Percentiles rank a stretch among this genome's conserved stretches.
Evolutionary conservation across 2,888 invertebrate genomes (phyloP).

Genomic region (Cheilosia scutellata): DNA sequence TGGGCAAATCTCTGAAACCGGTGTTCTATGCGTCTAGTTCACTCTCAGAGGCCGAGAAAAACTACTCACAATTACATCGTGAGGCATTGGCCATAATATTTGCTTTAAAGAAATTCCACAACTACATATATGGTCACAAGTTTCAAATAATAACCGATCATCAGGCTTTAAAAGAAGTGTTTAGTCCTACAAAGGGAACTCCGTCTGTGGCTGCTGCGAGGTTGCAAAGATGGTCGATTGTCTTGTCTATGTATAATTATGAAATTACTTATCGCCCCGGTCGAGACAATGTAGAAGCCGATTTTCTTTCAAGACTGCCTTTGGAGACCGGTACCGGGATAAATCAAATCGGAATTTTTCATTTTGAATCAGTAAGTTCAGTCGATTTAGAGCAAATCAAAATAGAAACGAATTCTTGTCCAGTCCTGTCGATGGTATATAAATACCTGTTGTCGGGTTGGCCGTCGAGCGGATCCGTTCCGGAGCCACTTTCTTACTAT

Average conservation of each 20-base stretch:
- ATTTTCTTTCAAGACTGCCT: background rate
- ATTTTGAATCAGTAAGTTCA: slow-evolving; percentile 30
- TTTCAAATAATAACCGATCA: slow-evolving; percentile 77
- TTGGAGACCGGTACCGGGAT: background rate
- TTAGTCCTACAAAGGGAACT: slow-evolving; percentile 58
- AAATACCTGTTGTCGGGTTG: slow-evolving; percentile 42
- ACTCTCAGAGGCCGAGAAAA: slow-evolving; percentile 55
- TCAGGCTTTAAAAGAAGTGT: slow-evolving; percentile 72
- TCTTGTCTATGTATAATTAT: slow-evolving; percentile 55
- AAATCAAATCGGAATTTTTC: slow-evolving; percentile 53
- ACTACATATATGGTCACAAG: slow-evolving; percentile 60
- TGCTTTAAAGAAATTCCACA: background rate
- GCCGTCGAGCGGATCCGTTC: too few relatives aligned
- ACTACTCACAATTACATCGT: slow-evolving; percentile 78
- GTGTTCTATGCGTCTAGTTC: slow-evolving; percentile 64
- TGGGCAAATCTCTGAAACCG: slow-evolving; percentile 35
- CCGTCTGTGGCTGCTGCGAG: slow-evolving; percentile 35
- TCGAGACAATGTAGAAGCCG: slow-evolving; percentile 65
- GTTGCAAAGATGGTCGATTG: background rate
- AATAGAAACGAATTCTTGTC: background rate
- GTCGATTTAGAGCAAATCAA: slow-evolving; percentile 43
- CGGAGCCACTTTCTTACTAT: too few relatives aligned
- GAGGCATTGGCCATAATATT: slow-evolving; percentile 79
- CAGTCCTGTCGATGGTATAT: slow-evolving; percentile 13
- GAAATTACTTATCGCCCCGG: slow-evolving; percentile 45